Percentiles rank a stretch among this genome's conserved stretches.
These are phyloP conservation scores for Regulus satrapa DNA, from an alignment of 2,113 vertebrate species.

Conservation along the genomic window DNA sequence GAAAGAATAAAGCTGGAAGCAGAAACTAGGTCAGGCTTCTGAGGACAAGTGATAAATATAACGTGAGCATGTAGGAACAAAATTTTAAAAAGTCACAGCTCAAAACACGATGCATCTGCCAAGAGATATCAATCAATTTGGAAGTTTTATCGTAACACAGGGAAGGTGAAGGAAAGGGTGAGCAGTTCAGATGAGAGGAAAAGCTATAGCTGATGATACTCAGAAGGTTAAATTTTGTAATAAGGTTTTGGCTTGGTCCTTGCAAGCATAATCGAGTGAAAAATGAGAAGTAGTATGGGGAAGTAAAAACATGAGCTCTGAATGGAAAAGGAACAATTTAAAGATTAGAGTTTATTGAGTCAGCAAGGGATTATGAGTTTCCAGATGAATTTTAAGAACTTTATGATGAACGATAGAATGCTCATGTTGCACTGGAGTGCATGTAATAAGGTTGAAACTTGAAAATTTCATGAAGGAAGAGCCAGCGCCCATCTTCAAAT, in stretches of 20 bases:
- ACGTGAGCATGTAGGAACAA: conserved; percentile 14
- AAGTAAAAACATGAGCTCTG: not conserved
- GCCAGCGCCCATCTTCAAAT: not conserved
- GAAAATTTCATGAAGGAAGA: not conserved
- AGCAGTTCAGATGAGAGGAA: not conserved
- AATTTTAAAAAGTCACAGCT: conserved; percentile 8
- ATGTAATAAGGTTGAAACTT: not conserved
- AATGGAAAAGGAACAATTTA: not conserved
- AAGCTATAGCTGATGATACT: not conserved
- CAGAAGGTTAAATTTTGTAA: not conserved
- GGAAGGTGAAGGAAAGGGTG: not conserved
- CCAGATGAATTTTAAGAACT: not conserved
- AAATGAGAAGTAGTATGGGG: not conserved
- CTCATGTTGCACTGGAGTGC: not conserved
- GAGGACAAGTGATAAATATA: conserved; percentile 35
- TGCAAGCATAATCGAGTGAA: not conserved
- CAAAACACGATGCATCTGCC: conserved; percentile 10
- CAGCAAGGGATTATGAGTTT: not conserved
- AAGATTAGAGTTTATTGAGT: not conserved
- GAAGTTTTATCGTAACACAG: not conserved
- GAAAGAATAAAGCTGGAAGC: not conserved
- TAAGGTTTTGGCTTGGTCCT: not conserved
- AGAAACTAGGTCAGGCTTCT: conserved; percentile 49
- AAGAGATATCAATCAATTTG: conserved; percentile 26
- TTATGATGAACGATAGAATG: not conserved